Conservation (phyloP, 2,113 vertebrate genomes). For the Tachysurus fulvidraco region DNA sequence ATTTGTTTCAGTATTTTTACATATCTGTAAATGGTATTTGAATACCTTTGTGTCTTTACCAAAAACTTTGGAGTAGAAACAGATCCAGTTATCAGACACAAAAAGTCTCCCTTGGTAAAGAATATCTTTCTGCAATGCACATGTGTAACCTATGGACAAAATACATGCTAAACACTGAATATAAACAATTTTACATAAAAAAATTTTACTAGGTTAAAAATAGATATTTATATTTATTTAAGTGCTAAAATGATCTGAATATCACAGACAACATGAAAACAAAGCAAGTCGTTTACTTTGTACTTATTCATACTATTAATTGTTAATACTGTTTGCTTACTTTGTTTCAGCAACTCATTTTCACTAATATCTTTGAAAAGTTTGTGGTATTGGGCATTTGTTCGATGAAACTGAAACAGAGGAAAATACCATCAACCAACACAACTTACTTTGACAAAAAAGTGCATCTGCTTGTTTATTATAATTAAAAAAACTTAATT, state of each 20-base stretch:
- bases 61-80: conserved; percentile 96
- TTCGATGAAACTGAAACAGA: conserved; percentile 81
- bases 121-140: conserved; percentile 95
- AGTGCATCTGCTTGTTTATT: not conserved
- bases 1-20: not conserved
- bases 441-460: not conserved
- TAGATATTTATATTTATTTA: not conserved
- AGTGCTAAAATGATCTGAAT: not conserved
- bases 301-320: not conserved
- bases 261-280: not conserved
- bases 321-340: conserved; percentile 74
- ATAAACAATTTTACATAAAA: too few species aligned
- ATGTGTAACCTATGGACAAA: conserved; percentile 85
- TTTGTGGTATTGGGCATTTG: conserved; percentile 94
- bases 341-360: conserved; percentile 87
- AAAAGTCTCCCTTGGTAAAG: conserved; percentile 93
- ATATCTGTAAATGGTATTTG: not conserved
- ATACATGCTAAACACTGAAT: not conserved
- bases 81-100: conserved; percentile 95
- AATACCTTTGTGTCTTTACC: conserved; percentile 94
- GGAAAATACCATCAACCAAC: conserved; percentile 32
- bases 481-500: not conserved
- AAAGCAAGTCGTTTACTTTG: not conserved
- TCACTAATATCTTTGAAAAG: conserved; percentile 88
- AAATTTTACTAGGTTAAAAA: not conserved